Conservation (phyloP, 2,888 invertebrate genomes). For the Ornithoptera priamus region DNA sequence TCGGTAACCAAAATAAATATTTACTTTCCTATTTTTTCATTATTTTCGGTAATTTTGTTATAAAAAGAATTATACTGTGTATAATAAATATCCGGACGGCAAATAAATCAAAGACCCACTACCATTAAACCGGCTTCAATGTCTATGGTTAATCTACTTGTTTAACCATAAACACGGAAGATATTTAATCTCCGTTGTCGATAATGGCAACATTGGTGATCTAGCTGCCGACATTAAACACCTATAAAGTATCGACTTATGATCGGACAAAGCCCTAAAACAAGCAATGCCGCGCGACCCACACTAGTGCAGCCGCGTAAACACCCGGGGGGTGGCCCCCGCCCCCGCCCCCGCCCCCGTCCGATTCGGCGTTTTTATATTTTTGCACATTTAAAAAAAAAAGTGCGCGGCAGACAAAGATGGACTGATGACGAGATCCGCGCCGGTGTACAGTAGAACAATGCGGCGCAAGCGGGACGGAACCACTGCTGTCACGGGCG, state of each 20-base stretch:
- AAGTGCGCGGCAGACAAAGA: slow-evolving; percentile 76
- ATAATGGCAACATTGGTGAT: slow-evolving; percentile 3
- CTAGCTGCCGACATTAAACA: slow-evolving; percentile 34
- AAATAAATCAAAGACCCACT: too few species aligned
- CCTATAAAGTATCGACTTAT: slow-evolving; percentile 69
- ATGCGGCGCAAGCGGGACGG: slow-evolving; percentile 71
- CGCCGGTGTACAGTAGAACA: slow-evolving; percentile 52
- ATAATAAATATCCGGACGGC: too few species aligned
- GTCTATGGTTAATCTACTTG: neutral
- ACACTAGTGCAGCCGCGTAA: slow-evolving; percentile 62
- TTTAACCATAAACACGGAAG: neutral
- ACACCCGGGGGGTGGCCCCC: slow-evolving; percentile 55
- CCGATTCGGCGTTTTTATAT: slow-evolving; percentile 78
- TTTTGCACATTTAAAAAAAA: slow-evolving; percentile 79
- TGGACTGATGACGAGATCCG: slow-evolving; percentile 74
- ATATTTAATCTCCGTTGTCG: neutral
- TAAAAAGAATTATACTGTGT: too few species aligned
- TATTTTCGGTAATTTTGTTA: too few species aligned
- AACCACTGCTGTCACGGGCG: slow-evolving; percentile 70
- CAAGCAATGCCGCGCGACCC: slow-evolving; percentile 69
- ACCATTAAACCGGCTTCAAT: neutral
- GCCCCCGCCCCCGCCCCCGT: slow-evolving; percentile 66
- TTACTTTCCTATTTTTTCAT: too few species aligned
- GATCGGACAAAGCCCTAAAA: slow-evolving; percentile 77
- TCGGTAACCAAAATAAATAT: too few species aligned